A percentile compares a stretch with the other conserved stretches of the same genome.
Conservation (phyloP, 1,140 invertebrate species). For the Pollicipes pollicipes region DNA sequence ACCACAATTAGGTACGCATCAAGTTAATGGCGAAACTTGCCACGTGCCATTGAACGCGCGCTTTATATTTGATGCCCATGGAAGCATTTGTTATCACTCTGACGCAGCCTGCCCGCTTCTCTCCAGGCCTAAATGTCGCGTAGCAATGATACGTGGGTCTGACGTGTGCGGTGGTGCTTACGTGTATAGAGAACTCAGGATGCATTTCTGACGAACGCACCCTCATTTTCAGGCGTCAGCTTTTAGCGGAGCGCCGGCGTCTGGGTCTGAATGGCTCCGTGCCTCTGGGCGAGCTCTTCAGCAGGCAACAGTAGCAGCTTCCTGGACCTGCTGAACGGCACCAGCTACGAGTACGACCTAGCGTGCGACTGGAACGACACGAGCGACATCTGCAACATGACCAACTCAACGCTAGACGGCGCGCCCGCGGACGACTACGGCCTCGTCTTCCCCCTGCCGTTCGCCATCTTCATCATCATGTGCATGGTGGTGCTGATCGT, state of each 20-base stretch:
- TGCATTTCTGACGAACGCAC: too few relatives aligned
- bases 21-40: too few relatives aligned
- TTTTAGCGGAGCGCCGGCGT: background rate
- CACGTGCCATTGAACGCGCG: too few relatives aligned
- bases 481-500: slow-evolving; percentile 72
- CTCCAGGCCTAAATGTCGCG: too few relatives aligned
- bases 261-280: background rate
- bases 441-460: slow-evolving; percentile 55
- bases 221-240: background rate
- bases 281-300: background rate
- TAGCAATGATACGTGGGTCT: too few relatives aligned
- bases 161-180: too few relatives aligned
- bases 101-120: too few relatives aligned
- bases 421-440: slow-evolving; percentile 22
- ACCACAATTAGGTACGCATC: too few relatives aligned
- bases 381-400: background rate
- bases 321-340: background rate
- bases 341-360: background rate
- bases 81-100: too few relatives aligned
- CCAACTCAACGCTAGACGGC: background rate
- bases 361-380: background rate
- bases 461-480: slow-evolving; percentile 78
- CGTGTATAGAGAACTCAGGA: too few relatives aligned
- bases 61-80: too few relatives aligned
- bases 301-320: background rate